Base-by-base conservation (phyloP, 1,140 invertebrate genomes). In the Pectinophora gossypiella region DNA sequence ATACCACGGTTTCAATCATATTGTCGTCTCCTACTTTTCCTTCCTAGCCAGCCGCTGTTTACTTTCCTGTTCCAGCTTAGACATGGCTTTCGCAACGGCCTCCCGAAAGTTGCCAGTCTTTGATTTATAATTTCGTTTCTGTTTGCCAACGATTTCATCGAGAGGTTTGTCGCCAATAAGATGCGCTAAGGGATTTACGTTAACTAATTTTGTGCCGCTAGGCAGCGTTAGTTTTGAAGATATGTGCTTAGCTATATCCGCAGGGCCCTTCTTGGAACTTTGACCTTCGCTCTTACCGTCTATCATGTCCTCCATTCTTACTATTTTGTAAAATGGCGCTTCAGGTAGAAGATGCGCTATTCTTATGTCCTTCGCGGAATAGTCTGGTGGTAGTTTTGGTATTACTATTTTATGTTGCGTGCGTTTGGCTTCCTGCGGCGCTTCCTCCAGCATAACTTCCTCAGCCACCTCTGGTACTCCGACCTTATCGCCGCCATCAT, bases 271-370 rank as follows among this genome's bases (percentile, higher is more conserved):
- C 38, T 21, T n/a, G 32, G 27, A 20, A 50, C 10, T 53, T 51
- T 35, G 5, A 3, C 4, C 13, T 20, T 42, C 3, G 51, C 50
- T 4, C 54, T 40, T 22, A 7, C 23, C 10, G 58, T 53, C 21
- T 12, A 65, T 43, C 12, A 72, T 50, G 3, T 81, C 67, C 18
- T 72, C 56, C 0, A 86, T 61, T 56, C 72, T 81, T 0, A 82
- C 66, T 7, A 84, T 84, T 48, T 80, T 84, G 54, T 70, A 84
- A 45, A 49, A 86, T 0, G 83, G 83, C 1, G 77, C 77, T 59
- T 80, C 36, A 0, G 79, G 61, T 13, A 66, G 48, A 19, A 85
- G 46, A 45, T 77, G 74, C 0, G 67, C 80, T 13, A 85, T 83
- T 5, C 50, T 52, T 2, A 83, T 56, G 2, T 70, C 59, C 7